phyloP scores from a whole-genome alignment of 2,797 vertebrate genomes.

The Hoplostethus mediterraneus region DNA sequence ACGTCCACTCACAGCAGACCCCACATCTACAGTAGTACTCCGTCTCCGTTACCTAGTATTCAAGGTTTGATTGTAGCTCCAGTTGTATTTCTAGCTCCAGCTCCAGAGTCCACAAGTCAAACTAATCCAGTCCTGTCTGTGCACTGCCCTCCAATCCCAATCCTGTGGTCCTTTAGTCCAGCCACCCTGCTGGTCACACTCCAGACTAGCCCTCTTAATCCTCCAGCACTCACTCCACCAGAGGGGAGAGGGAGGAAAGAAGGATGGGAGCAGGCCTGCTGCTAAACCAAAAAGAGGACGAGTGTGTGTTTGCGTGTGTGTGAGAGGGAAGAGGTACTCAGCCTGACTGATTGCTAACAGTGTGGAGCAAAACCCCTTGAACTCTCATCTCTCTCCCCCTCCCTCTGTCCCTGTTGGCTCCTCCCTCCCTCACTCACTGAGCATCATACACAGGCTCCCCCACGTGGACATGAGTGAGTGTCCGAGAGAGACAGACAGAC shows the following conservation, averaged over 20 bases:
- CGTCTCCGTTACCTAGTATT: neutral
- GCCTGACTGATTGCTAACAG: slow-evolving; percentile 11
- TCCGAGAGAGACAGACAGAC: neutral
- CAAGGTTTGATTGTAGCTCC: neutral
- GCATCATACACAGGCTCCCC: slow-evolving; percentile 61
- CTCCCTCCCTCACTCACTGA: slow-evolving; percentile 43
- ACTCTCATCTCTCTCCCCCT: slow-evolving; percentile 37
- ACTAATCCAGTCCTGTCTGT: slow-evolving; percentile 40
- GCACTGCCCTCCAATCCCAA: slow-evolving; percentile 35
- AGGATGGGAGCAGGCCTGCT: slow-evolving; percentile 29
- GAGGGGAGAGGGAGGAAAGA: slow-evolving; percentile 16
- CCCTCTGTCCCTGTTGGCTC: slow-evolving; percentile 49
- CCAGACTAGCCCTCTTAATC: slow-evolving; percentile 48
- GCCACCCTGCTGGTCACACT: slow-evolving; percentile 25
- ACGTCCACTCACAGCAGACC: neutral
- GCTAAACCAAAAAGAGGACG: slow-evolving; percentile 62
- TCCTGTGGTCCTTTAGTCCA: slow-evolving; percentile 51
- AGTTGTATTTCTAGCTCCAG: neutral
- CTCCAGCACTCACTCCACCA: slow-evolving; percentile 46
- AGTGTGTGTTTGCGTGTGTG: slow-evolving; percentile 11
- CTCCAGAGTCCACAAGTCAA: slow-evolving; percentile 13
- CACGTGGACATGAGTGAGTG: slow-evolving; percentile 40
- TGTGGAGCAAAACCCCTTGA: slow-evolving; percentile 51
- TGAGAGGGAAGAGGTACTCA: slow-evolving; percentile 3
- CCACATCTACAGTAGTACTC: neutral